phyloP scores from a whole-genome alignment of 2,797 vertebrate genomes.

The Falco rusticolus region DNA sequence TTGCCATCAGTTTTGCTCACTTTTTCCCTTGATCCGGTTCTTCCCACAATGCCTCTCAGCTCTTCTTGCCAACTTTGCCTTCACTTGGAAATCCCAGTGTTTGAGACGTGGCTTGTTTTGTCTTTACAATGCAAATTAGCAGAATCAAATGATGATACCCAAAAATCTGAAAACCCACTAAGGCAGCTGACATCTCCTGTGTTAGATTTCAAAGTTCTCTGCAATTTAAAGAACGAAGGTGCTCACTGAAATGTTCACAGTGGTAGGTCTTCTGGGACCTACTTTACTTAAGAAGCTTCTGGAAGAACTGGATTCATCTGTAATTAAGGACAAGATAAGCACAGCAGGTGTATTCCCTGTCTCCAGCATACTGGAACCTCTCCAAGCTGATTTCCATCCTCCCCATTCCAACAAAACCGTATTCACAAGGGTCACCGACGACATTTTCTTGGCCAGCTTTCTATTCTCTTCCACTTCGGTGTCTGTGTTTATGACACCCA shows the following conservation, averaged over 20 bases:
- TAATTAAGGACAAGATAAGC: neutral
- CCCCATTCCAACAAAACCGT: neutral
- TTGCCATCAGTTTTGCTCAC: neutral
- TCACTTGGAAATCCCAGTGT: neutral
- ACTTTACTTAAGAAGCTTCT: conserved; percentile 1
- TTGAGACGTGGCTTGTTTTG: neutral
- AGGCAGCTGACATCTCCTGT: neutral
- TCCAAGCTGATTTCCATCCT: neutral
- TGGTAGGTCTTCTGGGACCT: neutral
- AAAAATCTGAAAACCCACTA: neutral
- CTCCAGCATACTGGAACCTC: neutral
- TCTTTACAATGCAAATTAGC: neutral
- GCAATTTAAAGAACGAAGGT: neutral
- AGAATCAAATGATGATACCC: neutral
- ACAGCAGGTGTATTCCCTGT: neutral
- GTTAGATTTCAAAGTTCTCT: neutral
- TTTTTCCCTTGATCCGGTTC: neutral
- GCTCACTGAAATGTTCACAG: neutral
- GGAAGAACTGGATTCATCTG: neutral
- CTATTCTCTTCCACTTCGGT: neutral
- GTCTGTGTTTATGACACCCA: neutral
- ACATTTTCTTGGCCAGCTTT: neutral
- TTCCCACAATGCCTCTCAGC: neutral
- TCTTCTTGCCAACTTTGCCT: neutral
- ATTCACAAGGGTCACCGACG: neutral